Evolutionary conservation across 2,113 vertebrate genomes (phyloP).

Genomic region (Peromyscus polionotus): DNA sequence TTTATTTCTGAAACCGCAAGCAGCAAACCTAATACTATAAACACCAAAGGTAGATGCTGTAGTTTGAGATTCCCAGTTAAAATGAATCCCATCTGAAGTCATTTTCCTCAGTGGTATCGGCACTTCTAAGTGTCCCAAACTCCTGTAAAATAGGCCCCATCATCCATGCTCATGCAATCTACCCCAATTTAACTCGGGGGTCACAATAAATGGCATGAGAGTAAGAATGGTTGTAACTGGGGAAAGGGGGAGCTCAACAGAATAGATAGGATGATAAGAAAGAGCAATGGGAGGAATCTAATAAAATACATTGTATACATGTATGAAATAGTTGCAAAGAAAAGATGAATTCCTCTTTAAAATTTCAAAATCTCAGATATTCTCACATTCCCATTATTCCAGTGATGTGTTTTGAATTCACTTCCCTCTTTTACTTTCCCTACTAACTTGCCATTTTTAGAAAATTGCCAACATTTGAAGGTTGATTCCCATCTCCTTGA

Average conservation of each 20-base stretch:
- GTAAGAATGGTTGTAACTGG: background rate
- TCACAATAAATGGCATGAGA: background rate
- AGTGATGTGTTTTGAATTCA: background rate
- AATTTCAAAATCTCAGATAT: background rate
- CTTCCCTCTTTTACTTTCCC: slow-evolving; percentile 38
- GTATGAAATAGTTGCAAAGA: background rate
- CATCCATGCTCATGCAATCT: background rate
- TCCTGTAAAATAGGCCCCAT: background rate
- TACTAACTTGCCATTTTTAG: background rate
- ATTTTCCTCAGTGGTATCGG: background rate
- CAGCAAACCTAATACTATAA: background rate
- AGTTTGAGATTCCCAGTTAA: slow-evolving; percentile 17
- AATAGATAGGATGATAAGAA: too few species aligned
- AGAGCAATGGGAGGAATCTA: background rate
- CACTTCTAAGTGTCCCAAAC: too few species aligned
- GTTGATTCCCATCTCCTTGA: background rate
- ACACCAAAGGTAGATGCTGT: background rate
- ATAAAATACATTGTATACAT: background rate
- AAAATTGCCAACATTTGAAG: background rate
- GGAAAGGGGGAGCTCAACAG: background rate
- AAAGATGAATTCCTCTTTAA: background rate
- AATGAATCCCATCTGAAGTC: background rate
- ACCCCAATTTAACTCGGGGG: background rate
- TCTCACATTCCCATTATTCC: background rate
- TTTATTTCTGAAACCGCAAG: slow-evolving; percentile 38